These are phyloP conservation scores for Pomacea maculata DNA, from an alignment of 1,140 invertebrate genomes.

Conservation along the genomic window DNA sequence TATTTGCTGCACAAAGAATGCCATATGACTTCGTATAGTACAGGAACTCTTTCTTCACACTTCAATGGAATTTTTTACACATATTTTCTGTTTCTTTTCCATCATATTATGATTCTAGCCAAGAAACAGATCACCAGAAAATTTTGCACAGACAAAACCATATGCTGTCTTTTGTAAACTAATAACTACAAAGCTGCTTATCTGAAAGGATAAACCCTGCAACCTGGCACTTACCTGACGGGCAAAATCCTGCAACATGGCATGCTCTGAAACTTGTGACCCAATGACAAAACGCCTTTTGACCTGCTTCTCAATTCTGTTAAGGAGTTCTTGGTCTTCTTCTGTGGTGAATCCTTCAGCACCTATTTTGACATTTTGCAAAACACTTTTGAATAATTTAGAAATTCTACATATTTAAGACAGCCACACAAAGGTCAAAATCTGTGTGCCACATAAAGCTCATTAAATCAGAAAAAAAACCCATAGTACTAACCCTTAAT, in stretches of 20 bases:
- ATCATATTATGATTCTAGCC: too few relatives aligned
- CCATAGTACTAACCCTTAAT: too few relatives aligned
- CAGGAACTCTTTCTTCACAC: too few relatives aligned
- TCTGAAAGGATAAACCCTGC: too few relatives aligned
- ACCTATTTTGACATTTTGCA: conserved; percentile 68
- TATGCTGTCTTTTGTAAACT: background rate
- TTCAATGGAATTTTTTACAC: too few relatives aligned
- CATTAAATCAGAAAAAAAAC: too few relatives aligned
- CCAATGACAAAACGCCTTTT: conserved; percentile 95
- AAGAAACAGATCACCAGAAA: background rate
- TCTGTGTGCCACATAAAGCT: too few relatives aligned
- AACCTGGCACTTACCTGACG: conserved; percentile 71
- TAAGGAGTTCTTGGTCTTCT: conserved; percentile 90
- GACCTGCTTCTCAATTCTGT: conserved; percentile 92
- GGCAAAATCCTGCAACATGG: conserved; percentile 92
- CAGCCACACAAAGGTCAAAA: too few relatives aligned
- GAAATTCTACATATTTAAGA: too few relatives aligned
- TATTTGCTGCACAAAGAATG: background rate
- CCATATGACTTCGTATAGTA: background rate
- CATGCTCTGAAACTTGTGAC: conserved; percentile 93
- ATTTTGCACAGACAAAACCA: background rate
- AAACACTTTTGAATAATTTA: too few relatives aligned
- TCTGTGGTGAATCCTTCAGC: conserved; percentile 97
- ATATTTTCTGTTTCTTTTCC: too few relatives aligned
- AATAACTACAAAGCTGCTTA: too few relatives aligned